These are phyloP conservation scores for Xiphophorus maculatus DNA, from an alignment of 2,113 vertebrate species.

Conservation along the genomic window DNA sequence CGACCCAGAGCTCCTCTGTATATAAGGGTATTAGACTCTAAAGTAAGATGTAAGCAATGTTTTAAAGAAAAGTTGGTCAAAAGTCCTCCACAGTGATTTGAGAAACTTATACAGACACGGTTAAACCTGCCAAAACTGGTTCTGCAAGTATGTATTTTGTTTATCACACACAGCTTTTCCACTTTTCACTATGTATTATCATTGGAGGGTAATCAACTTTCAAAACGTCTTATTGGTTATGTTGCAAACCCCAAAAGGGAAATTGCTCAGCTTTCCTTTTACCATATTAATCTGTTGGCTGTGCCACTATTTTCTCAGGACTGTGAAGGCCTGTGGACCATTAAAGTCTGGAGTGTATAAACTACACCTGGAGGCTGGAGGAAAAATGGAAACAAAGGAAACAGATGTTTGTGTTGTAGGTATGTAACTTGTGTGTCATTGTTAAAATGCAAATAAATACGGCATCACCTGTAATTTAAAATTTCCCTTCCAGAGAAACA, in stretches of 20 bases:
- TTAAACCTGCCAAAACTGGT: too few relatives aligned
- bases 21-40: too few relatives aligned
- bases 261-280: neutral
- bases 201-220: too few relatives aligned
- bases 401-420: constrained; percentile 85
- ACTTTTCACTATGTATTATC: too few relatives aligned
- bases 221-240: neutral
- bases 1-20: too few relatives aligned
- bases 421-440: constrained; percentile 60
- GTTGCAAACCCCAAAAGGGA: neutral
- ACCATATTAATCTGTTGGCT: neutral
- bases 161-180: too few relatives aligned
- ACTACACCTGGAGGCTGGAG: constrained; percentile 85
- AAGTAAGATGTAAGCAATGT: too few relatives aligned
- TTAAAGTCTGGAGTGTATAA: constrained; percentile 85
- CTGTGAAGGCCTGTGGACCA: constrained; percentile 79
- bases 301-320: constrained; percentile 72
- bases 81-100: too few relatives aligned
- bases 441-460: accelerated
- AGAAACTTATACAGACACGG: too few relatives aligned
- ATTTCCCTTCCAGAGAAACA: constrained; percentile 52
- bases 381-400: constrained; percentile 71
- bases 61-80: too few relatives aligned
- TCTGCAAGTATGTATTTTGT: too few relatives aligned
- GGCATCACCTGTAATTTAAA: neutral